phyloP scores from a whole-genome alignment of 2,888 invertebrate genomes.

The Tetragonisca angustula region DNA sequence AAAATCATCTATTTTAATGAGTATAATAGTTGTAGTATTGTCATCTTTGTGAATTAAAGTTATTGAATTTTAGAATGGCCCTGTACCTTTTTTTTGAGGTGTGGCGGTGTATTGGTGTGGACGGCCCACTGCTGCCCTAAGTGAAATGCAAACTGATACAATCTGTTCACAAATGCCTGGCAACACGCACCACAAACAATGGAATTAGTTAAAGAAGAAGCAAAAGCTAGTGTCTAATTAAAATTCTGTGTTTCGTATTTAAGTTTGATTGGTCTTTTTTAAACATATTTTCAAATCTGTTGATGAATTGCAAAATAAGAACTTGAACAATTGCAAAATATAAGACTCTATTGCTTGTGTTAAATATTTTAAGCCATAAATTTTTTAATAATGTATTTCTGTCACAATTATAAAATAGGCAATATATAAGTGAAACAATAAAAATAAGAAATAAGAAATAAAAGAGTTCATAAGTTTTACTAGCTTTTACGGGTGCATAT shows the following conservation, averaged over 20 bases:
- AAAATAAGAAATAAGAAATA: neutral
- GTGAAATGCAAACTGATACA: constrained; percentile 89
- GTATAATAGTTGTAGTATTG: neutral
- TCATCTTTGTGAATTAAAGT: neutral
- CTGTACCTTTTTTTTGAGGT: constrained; percentile 88
- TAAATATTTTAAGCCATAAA: neutral
- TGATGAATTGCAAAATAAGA: too few species aligned
- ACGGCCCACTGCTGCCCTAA: constrained; percentile 93
- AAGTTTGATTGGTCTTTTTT: neutral
- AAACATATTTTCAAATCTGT: neutral
- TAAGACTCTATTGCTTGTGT: neutral
- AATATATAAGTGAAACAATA: constrained; percentile 4
- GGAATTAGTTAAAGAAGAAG: constrained; percentile 82
- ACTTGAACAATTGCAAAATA: neutral
- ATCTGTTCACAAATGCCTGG: constrained; percentile 87
- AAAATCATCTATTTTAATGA: neutral
- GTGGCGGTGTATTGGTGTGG: constrained; percentile 86
- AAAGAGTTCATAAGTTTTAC: constrained; percentile 19
- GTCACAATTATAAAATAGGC: neutral
- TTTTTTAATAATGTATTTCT: neutral
- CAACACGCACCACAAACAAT: constrained; percentile 85
- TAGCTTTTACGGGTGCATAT: constrained; percentile 52
- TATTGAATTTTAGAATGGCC: constrained; percentile 3
- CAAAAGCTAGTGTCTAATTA: constrained; percentile 77
- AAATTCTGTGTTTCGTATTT: constrained; percentile 53